Base-by-base conservation (phyloP, 1,140 invertebrate species). In the Spodoptera litura region DNA sequence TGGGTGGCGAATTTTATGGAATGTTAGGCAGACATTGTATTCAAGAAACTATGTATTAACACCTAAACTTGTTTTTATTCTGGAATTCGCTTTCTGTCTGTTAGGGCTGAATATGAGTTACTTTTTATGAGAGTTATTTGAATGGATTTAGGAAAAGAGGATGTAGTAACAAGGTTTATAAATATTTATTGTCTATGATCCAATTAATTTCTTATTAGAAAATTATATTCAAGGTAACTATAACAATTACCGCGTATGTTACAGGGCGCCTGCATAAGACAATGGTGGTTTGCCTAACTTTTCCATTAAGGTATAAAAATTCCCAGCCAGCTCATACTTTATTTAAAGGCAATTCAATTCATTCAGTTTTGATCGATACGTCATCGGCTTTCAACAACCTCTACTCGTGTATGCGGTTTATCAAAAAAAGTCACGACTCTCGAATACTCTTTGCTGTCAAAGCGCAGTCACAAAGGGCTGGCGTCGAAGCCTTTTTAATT, bases 401-500 rank as follows among this genome's bases (percentile, higher is more conserved):
- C 15, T 8, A 20, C 10, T n/a, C 27, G 31, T 38, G 59, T 15
- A 38, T 61, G 27, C 58, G 31, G n/a, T 38, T 62, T 35, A 62
- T 44, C 31, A 44, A 62, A 44, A 62, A 62, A 56, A 56, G 55
- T 15, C 15, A 44, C 38, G 15, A 56, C 4, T 15, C 31, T 62
- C 31, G 5, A 44, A 62, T 62, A 38, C 12, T 15, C 59, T 15
- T 10, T n/a, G 5, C 59, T 62, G 35, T 62, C 59, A 62, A 35
- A 61, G 31, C 59, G 55, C n/a, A 56, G 3, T 38, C 13, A 27
- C 35, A 31, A 62, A 62, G 59, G 59, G n/a, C 13, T 38, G 5
- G 11, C 10, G 59, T 15, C 13, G 27, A 62, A 62, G 59, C 59
- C 13, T 62, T 62, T 56, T 62, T 62, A 44, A 62, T 62, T 62